Base-by-base conservation (phyloP, 1,140 invertebrate species). In the Coptotermes formosanus region DNA sequence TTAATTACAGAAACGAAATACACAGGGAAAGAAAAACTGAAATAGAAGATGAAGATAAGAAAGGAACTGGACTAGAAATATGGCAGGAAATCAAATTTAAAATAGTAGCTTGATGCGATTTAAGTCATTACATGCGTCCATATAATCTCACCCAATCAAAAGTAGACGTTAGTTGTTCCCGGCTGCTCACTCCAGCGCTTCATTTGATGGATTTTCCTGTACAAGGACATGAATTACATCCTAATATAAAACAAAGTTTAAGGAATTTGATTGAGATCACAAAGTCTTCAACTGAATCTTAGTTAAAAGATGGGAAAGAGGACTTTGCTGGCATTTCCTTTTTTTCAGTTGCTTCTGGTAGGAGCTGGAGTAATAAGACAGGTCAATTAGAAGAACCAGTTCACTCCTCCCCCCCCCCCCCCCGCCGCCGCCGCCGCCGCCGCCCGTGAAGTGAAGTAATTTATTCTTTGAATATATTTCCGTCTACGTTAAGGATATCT, bases 221-320 rank as follows among this genome's bases (percentile, higher is more conserved):
- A 30, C 30, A 30, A 30, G 64, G 30, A 30, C 64, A 75, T 64
- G 16, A 75, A 75, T 75, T 75, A 30, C n/a, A 30, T 12, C n/a
- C 25, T 30, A 75, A 75, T 75, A n/a, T 75, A 30, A 75, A 75
- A 75, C 25, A 75, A 75, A 75, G 64, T 75, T 75, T 25, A 75
- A 75, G 64, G 30, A 75, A 75, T 75, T 75, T 75, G 64, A 75
- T 75, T 75, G 64, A 75, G 64, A 75, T 75, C n/a, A 30, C 9
- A 75, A 75, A 75, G 25, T 75, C 14, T 55, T 55, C 52, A 19
- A 21, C 52, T 55, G 52, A 55, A 55, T 55, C 64, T 75, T 75
- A 75, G 64, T 75, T 75, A 75, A 75, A 30, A 30, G 25, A 11
- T 0, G 25, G n/a, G n/a, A 30, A 8, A 30, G n/a, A 75, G n/a